Conservation (phyloP, 2,113 vertebrate genomes). For the Gymnocephalus cernua region DNA sequence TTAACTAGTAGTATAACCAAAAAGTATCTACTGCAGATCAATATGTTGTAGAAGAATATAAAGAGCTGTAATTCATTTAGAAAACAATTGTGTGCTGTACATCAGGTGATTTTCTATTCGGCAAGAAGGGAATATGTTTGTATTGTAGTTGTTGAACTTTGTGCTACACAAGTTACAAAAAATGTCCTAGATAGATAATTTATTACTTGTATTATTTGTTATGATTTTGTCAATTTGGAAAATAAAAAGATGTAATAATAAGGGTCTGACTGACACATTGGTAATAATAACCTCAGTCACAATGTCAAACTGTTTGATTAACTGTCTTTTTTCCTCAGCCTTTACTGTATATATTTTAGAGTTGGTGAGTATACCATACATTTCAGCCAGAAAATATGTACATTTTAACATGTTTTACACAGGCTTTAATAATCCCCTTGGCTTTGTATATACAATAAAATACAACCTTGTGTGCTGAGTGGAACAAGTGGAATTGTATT, state of each 20-base stretch:
- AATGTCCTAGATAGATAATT: background rate
- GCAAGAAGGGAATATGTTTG: constrained; percentile 1
- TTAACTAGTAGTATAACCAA: background rate
- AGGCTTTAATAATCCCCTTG: constrained; percentile 27
- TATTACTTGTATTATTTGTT: too few relatives aligned
- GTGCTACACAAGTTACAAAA: background rate
- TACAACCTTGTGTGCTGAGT: constrained; percentile 30
- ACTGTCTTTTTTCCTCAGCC: background rate
- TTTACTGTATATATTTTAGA: background rate
- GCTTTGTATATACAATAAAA: constrained; percentile 62
- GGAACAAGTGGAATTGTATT: background rate
- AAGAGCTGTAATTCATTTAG: constrained; percentile 4
- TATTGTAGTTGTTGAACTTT: constrained; percentile 8
- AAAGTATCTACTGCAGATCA: constrained; percentile 1
- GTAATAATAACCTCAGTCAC: constrained; percentile 1
- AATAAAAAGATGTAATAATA: background rate
- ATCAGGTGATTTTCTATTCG: background rate
- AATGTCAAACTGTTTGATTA: background rate
- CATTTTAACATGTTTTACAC: constrained; percentile 36
- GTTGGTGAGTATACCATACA: background rate
- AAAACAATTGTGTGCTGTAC: background rate
- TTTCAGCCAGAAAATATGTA: constrained; percentile 7
- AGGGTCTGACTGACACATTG: constrained; percentile 6
- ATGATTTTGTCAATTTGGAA: background rate
- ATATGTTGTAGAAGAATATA: background rate